A percentile compares a stretch with the other conserved stretches of the same genome.
Evolutionary conservation across 2,113 vertebrate species (phyloP).

Genomic region (Notechis scutatus): DNA sequence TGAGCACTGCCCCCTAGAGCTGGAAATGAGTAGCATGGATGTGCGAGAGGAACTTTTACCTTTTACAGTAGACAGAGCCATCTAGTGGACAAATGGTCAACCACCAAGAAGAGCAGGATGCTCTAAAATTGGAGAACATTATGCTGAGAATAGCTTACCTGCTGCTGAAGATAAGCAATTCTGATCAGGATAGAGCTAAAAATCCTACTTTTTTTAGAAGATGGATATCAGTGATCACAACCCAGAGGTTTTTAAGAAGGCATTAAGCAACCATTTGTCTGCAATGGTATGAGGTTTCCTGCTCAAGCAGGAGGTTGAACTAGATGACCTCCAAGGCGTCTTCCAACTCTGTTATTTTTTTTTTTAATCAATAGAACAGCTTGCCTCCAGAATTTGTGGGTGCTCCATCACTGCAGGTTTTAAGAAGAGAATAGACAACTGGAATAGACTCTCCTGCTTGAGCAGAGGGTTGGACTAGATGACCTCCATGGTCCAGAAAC

Average conservation of each 20-base stretch:
- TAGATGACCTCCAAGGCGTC: too few species aligned
- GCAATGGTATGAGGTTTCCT: neutral
- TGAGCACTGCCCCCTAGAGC: too few species aligned
- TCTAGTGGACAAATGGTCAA: neutral
- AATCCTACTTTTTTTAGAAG: neutral
- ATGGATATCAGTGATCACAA: neutral
- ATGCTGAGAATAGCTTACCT: neutral
- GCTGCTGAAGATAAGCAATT: accelerated
- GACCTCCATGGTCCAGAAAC: too few species aligned
- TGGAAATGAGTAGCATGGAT: too few species aligned
- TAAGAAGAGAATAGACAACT: too few species aligned
- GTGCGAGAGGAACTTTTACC: too few species aligned
- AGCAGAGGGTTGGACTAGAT: neutral
- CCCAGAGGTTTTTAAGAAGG: neutral
- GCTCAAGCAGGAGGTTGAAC: too few species aligned
- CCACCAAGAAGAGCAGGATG: neutral
- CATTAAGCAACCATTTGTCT: neutral
- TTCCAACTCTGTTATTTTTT: too few species aligned
- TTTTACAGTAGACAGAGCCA: neutral
- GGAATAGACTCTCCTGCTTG: neutral
- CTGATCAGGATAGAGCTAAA: accelerated
- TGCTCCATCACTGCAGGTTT: too few species aligned
- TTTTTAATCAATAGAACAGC: too few species aligned
- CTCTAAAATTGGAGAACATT: neutral
- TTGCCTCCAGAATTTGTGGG: too few species aligned